A percentile compares a stretch with the other conserved stretches of the same genome.
Conservation (phyloP, 2,113 vertebrate species). For the Colistium nudipinnis region DNA sequence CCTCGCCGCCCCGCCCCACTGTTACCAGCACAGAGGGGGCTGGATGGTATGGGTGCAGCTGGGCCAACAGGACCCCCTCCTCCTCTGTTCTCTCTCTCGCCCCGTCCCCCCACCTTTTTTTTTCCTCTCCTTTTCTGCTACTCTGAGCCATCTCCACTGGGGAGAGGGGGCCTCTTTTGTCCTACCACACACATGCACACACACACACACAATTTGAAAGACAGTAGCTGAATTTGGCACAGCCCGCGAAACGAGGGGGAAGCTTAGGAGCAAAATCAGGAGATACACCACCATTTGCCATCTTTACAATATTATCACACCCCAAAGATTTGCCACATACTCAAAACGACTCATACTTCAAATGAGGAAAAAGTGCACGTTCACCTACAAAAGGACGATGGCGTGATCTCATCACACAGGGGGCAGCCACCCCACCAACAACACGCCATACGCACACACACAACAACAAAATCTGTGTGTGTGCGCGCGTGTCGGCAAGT, state of each 20-base stretch:
- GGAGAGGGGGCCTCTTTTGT: slow-evolving; percentile 78
- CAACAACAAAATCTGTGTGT: no score
- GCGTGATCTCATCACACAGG: slow-evolving; percentile 7
- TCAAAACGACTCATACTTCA: background rate
- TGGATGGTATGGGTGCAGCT: slow-evolving; percentile 74
- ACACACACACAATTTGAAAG: slow-evolving; percentile 50
- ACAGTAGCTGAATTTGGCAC: slow-evolving; percentile 61
- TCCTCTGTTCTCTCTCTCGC: slow-evolving; percentile 37
- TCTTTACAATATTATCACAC: no score
- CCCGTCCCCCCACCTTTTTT: slow-evolving; percentile 26
- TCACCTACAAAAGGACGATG: slow-evolving; percentile 7
- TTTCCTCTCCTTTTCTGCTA: slow-evolving; percentile 57
- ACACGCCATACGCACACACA: no score
- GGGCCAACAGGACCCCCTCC: slow-evolving; percentile 64
- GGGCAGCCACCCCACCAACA: slow-evolving; percentile 12
- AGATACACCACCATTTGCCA: background rate
- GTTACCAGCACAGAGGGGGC: slow-evolving; percentile 52
- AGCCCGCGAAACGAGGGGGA: slow-evolving; percentile 21
- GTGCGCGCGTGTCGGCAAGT: background rate
- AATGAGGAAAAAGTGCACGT: background rate
- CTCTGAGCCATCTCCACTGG: slow-evolving; percentile 71
- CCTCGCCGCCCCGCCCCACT: slow-evolving; percentile 44
- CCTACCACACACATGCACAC: slow-evolving; percentile 53
- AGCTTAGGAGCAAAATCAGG: slow-evolving; percentile 21
- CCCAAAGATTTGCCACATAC: no score